Percentiles rank a stretch among this genome's conserved stretches.
These are phyloP conservation scores for Zaprionus africanus DNA, from an alignment of 1,140 invertebrate genomes.

Conservation along the genomic window DNA sequence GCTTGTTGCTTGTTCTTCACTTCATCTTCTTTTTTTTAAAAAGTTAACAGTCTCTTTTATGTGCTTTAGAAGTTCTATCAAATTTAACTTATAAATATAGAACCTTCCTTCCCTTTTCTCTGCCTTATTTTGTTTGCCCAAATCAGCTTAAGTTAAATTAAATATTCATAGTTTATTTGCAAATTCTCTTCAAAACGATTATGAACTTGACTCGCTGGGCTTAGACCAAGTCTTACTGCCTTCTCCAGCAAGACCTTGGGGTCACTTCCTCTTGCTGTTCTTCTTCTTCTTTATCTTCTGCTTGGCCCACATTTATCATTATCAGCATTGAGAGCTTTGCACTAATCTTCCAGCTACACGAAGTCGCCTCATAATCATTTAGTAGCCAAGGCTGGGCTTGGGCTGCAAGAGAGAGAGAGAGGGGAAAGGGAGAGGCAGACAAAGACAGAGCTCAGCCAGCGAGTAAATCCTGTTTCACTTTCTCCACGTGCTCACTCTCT, in stretches of 20 bases:
- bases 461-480: background rate
- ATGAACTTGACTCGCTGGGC: background rate
- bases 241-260: background rate
- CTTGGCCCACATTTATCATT: constrained; percentile 19
- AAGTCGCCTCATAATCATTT: constrained; percentile 41
- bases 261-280: background rate
- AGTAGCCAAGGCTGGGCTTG: constrained; percentile 26
- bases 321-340: constrained; percentile 18
- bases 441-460: constrained; percentile 13
- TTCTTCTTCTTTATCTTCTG: background rate
- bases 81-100: no score
- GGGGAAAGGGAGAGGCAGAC: background rate
- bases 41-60: no score
- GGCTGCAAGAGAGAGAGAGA: background rate
- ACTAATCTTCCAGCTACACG: constrained; percentile 24
- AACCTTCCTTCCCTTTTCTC: no score
- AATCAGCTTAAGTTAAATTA: background rate
- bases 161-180: background rate
- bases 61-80: no score
- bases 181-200: background rate
- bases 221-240: background rate
- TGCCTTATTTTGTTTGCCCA: no score
- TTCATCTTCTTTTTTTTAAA: no score
- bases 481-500: background rate
- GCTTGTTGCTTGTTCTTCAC: no score